Conservation (phyloP, 2,888 invertebrate genomes). For the Trissoscelio sp. region DNA sequence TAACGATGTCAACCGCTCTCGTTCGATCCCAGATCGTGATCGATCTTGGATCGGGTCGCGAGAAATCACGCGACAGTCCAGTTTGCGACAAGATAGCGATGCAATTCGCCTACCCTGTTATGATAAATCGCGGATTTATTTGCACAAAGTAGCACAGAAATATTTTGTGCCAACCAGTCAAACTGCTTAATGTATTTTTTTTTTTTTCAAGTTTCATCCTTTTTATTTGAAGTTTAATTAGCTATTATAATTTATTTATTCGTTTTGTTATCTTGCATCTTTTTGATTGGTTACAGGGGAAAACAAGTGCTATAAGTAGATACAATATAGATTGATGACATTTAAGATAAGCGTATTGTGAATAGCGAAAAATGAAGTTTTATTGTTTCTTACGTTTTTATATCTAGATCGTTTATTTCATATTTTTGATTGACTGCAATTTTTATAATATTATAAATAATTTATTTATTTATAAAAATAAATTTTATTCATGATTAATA, state of each 20-base stretch:
- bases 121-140: conserved; percentile 53
- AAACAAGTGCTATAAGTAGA: background rate
- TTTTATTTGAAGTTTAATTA: background rate
- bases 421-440: too few species aligned
- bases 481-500: too few species aligned
- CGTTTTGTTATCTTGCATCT: background rate
- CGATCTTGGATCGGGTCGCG: conserved; percentile 59
- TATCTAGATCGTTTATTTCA: too few species aligned
- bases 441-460: too few species aligned
- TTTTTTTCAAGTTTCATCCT: background rate
- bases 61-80: conserved; percentile 59
- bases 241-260: background rate
- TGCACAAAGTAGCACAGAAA: conserved; percentile 13
- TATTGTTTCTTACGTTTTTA: too few species aligned
- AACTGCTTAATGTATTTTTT: background rate
- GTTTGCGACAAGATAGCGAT: conserved; percentile 13
- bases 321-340: background rate
- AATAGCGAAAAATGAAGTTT: too few species aligned
- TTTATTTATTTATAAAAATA: too few species aligned
- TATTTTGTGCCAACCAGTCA: conserved; percentile 24
- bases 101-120: conserved; percentile 1
- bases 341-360: background rate
- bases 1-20: conserved; percentile 63
- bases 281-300: background rate
- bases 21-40: conserved; percentile 59